Evolutionary conservation across 2,888 invertebrate genomes (phyloP).

Genomic region (Scelioninae gen. 2): DNA sequence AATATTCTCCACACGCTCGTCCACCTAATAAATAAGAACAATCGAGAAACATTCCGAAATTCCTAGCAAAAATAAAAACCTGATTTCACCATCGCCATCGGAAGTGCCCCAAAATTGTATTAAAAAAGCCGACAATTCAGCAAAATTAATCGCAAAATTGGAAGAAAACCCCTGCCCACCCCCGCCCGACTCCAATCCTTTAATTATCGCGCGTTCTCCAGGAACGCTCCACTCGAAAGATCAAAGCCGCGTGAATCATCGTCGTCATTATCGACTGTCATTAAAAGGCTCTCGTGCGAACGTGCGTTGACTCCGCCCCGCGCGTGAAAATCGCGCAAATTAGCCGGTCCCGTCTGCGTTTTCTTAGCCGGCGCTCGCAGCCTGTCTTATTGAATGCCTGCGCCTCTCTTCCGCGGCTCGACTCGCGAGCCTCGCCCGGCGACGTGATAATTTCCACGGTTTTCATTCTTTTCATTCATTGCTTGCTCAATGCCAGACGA

Average conservation of each 20-base stretch:
- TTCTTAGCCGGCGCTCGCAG: conserved; percentile 43
- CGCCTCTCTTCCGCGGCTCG: conserved; percentile 27
- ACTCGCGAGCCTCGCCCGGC: conserved; percentile 24
- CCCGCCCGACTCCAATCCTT: background rate
- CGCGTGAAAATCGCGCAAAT: conserved; percentile 54
- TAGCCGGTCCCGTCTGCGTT: conserved; percentile 36
- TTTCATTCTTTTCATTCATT: conserved; percentile 58
- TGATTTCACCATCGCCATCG: too few relatives aligned
- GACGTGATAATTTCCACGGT: conserved; percentile 55
- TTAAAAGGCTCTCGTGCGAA: conserved; percentile 37
- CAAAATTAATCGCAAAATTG: too few relatives aligned
- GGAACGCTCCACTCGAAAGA: too few relatives aligned
- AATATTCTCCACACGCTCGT: too few relatives aligned
- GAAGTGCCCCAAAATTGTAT: too few relatives aligned
- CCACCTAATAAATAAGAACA: too few relatives aligned
- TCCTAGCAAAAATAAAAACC: too few relatives aligned
- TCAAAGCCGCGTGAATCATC: conserved; percentile 43
- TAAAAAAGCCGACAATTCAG: too few relatives aligned
- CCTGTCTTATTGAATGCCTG: conserved; percentile 49
- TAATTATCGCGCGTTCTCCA: conserved; percentile 32
- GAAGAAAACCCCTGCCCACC: too few relatives aligned
- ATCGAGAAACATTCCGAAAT: too few relatives aligned
- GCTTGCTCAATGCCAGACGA: conserved; percentile 51
- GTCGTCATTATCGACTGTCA: conserved; percentile 43
- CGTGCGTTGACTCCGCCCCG: too few relatives aligned